Evolutionary conservation across 2,888 invertebrate genomes (phyloP), one percentile per base, ranked within the genome.

Genomic region (Coremacera marginata): DNA sequence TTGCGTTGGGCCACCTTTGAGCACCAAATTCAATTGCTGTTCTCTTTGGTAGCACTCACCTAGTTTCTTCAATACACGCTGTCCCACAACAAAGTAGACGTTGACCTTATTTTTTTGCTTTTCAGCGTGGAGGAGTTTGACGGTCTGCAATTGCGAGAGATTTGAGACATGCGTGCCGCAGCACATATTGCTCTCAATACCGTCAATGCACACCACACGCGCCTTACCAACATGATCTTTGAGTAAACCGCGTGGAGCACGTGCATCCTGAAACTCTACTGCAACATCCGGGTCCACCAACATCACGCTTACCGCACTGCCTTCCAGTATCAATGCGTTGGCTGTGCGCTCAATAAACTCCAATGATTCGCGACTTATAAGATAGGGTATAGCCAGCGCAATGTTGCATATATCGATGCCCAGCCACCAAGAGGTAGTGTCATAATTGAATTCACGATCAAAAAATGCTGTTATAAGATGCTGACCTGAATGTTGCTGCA

Each of bases 401-500:
- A 96, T 92, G 84, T 93, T 92, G 3, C 93, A 94, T 57, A 93
- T 92, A 0, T 93, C 94, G 65, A 92, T 92, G 0, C 96, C 96
- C 0, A 96, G 90, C 93, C 94, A 95, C 96, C 96, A 96, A 1
- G 95, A 94, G 0, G 94, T 93, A 5, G 96, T 96, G 0, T 91
- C 89, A 77, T 92, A 91, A 14, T 92, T 92, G 88, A 92, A 93
- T 83, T 94, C 92, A 27, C 91, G 90, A 82, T 95, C 94, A 51
- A 95, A 91, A 68, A 96, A 89, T 0, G 96, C 95, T 14, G 95
- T 94, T 27, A 97, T 91, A 37, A 97, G 90, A 89, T 97, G 96
- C 86, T 96, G 96, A 0, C 94, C 87, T 11, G 96, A 95, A 90
- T 97, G 96, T 85, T 96, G 96, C 86, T 96, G 96, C 96, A 96